phyloP scores from a whole-genome alignment of 2,113 vertebrate genomes.

The Ptilonorhynchus violaceus region DNA sequence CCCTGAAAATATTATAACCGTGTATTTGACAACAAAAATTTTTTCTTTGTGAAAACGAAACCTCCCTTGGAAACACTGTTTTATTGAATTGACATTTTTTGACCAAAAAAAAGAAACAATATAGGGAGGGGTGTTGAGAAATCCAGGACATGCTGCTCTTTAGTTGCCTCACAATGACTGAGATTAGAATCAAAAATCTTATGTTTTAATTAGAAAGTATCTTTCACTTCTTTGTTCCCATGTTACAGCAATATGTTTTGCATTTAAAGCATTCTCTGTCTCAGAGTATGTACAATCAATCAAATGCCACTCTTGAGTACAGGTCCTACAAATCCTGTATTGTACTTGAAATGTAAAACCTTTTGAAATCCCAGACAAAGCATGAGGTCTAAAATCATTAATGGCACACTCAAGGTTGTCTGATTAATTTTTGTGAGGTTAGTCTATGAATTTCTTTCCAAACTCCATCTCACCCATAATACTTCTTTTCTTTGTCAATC shows the following conservation, averaged over 20 bases:
- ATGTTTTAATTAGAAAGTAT: slow-evolving; percentile 40
- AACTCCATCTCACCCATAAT: neutral
- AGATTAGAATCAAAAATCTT: slow-evolving; percentile 23
- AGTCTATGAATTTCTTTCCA: neutral
- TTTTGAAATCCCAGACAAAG: slow-evolving; percentile 19
- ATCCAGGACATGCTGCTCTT: neutral
- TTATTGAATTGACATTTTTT: neutral
- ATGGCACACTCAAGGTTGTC: neutral
- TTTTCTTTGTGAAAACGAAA: neutral
- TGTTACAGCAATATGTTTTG: slow-evolving; percentile 21
- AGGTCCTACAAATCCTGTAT: slow-evolving; percentile 2
- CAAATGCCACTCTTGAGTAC: slow-evolving; percentile 19
- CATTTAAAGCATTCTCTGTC: slow-evolving; percentile 30
- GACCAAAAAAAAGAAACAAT: neutral
- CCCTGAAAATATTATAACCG: neutral
- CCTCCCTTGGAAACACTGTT: neutral
- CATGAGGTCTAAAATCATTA: slow-evolving; percentile 21
- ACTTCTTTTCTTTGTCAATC: neutral
- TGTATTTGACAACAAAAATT: neutral
- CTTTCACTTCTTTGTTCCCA: slow-evolving; percentile 24
- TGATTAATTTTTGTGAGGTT: slow-evolving; percentile 35
- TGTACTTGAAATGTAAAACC: slow-evolving; percentile 17
- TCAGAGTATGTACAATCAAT: neutral
- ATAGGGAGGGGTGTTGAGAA: neutral
- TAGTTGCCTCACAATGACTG: neutral